Evolutionary conservation across 1,140 invertebrate genomes (phyloP).

Genomic region (Papilio polytes): DNA sequence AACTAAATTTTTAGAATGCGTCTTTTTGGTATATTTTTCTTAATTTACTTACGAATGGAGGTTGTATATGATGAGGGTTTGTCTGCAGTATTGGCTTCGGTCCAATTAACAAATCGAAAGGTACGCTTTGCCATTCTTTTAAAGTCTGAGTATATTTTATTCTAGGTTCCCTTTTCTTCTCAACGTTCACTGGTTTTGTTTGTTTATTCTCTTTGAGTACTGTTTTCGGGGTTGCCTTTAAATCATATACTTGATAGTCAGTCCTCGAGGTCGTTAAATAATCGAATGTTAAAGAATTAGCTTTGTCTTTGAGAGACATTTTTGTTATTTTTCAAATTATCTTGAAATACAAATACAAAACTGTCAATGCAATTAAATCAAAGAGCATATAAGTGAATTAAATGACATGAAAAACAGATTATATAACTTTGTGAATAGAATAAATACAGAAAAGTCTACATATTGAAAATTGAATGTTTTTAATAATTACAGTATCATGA

Average conservation of each 20-base stretch:
- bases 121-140: not conserved
- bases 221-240: not conserved
- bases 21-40: not conserved
- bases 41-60: not conserved
- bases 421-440: not conserved
- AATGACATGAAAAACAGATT: not conserved
- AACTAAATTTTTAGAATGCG: not conserved
- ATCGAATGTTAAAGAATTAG: slow-evolving; percentile 5
- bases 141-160: not conserved
- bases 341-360: not conserved
- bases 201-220: not conserved
- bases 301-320: not conserved
- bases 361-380: not conserved
- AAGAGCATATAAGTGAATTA: too few relatives aligned
- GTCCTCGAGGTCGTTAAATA: slow-evolving; percentile 1
- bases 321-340: not conserved
- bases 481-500: too few relatives aligned
- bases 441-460: too few relatives aligned
- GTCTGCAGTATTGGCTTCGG: not conserved
- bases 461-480: too few relatives aligned
- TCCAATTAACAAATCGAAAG: not conserved
- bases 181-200: not conserved
- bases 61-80: not conserved
- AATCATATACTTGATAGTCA: not conserved
- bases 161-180: not conserved